Conservation (phyloP, 37 sponge, comb jelly and placozoan genomes). For the Beroe forskalii region DNA sequence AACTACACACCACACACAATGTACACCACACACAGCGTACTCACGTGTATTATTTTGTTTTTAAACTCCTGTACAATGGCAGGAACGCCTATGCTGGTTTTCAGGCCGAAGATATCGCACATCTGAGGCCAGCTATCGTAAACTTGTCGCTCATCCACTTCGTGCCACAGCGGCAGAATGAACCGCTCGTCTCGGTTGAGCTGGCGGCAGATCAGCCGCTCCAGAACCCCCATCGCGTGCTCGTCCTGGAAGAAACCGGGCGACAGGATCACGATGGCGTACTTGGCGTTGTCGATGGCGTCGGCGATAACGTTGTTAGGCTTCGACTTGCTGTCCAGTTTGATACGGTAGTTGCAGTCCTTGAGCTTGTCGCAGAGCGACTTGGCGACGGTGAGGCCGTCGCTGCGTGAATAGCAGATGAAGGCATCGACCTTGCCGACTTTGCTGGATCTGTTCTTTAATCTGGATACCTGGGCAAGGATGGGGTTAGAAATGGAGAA, state of each 20-base stretch:
- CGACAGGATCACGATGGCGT: constrained; percentile 63
- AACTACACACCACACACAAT: constrained; percentile 22
- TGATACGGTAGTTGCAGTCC: constrained; percentile 34
- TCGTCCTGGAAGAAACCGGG: constrained; percentile 53
- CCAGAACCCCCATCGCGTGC: constrained; percentile 45
- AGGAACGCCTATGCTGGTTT: constrained; percentile 54
- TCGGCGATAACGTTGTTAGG: neutral
- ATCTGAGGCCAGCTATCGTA: constrained; percentile 65
- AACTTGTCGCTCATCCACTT: constrained; percentile 53
- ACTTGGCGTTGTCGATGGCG: constrained; percentile 39
- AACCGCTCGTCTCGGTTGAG: constrained; percentile 43
- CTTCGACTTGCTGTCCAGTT: constrained; percentile 33
- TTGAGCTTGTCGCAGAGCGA: constrained; percentile 50
- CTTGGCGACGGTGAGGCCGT: constrained; percentile 50
- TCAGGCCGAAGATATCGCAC: constrained; percentile 63
- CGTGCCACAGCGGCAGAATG: constrained; percentile 62
- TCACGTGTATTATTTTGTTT: constrained; percentile 65
- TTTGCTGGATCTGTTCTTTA: constrained; percentile 26
- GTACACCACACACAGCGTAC: neutral
- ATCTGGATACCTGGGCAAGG: neutral
- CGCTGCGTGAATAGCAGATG: constrained; percentile 7
- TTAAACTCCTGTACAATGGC: constrained; percentile 43
- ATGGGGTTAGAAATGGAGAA: no score
- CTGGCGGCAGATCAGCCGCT: constrained; percentile 57
- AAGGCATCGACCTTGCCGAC: constrained; percentile 34